Base-by-base conservation (phyloP, 1,140 invertebrate genomes). In the Rhopalosiphum padi region DNA sequence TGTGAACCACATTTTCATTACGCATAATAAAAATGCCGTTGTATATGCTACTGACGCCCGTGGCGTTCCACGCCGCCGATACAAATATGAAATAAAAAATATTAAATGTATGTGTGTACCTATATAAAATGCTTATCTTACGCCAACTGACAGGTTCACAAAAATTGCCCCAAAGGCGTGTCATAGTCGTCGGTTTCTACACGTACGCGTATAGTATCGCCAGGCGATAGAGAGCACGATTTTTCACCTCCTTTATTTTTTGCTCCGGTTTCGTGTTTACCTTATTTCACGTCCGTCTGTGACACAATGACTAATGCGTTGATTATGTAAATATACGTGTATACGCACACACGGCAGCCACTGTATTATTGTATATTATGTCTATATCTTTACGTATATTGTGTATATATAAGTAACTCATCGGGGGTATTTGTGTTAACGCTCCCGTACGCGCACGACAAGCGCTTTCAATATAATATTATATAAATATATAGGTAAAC, bases 231-330 rank as follows among this genome's bases (percentile, higher is more conserved):
- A 83, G 91, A 53, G 77, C 91, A 86, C 91, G 91, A 93, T 93
- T 93, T 85, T 85, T 85, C 25, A 82, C 60, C n/a, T 83, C 23
- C 9, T 51, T 85, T 43, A 55, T 37, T 85, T 93, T 93, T 86
- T 30, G 53, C 89, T 93, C 77, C 37, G 53, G 89, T 91, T 91
- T 91, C 68, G 90, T 91, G 91, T 93, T 93, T 85, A 86, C 91
- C 91, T 93, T 53, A 93, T 85, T 86, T 85, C 91, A 86, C 91
- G 82, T 85, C 82, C 91, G 91, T 53, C 51, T 55, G 91, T 93
- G 46, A 93, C 91, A 93, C 91, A 93, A 93, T 93, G 91, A 93
- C 91, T 93, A 93, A 93, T 93, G 91, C 15, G 77, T 85, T 85
- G 91, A 41, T 55, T 85, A 86, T 93, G 91, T 85, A 93, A 85